These are phyloP conservation scores for Ivindomyrus marchei DNA, from an alignment of 2,113 vertebrate genomes.

Conservation along the genomic window DNA sequence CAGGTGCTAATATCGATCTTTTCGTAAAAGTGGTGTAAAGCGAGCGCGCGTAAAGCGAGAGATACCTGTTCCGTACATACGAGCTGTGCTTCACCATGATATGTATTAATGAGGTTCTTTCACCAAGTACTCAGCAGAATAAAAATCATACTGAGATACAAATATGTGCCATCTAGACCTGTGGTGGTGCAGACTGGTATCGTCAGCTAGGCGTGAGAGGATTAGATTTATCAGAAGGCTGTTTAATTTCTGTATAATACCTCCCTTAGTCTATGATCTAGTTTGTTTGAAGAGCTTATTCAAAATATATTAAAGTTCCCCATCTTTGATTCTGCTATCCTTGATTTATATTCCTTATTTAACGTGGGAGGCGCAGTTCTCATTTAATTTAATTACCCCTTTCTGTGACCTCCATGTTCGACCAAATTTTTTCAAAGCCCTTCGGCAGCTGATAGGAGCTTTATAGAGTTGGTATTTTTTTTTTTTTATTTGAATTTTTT, in stretches of 20 bases:
- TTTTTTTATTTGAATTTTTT: background rate
- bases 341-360: slow-evolving; percentile 17
- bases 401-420: slow-evolving; percentile 15
- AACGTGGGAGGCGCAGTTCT: background rate
- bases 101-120: background rate
- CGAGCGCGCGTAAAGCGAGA: background rate
- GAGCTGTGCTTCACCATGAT: background rate
- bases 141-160: background rate
- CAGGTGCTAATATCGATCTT: background rate
- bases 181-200: background rate
- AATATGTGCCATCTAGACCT: background rate
- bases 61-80: background rate
- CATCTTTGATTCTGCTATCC: background rate
- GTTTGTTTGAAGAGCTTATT: slow-evolving; percentile 8
- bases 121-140: background rate
- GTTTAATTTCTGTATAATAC: background rate
- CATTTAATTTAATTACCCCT: slow-evolving; percentile 23
- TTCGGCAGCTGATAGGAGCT: background rate
- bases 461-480: background rate
- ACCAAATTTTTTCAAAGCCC: slow-evolving; percentile 14
- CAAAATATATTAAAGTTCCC: slow-evolving; percentile 11
- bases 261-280: background rate
- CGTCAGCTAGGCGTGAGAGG: background rate
- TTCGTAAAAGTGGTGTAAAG: background rate
- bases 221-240: background rate